These are phyloP conservation scores for Chymomyza costata DNA, from an alignment of 1,140 invertebrate species.

Conservation along the genomic window DNA sequence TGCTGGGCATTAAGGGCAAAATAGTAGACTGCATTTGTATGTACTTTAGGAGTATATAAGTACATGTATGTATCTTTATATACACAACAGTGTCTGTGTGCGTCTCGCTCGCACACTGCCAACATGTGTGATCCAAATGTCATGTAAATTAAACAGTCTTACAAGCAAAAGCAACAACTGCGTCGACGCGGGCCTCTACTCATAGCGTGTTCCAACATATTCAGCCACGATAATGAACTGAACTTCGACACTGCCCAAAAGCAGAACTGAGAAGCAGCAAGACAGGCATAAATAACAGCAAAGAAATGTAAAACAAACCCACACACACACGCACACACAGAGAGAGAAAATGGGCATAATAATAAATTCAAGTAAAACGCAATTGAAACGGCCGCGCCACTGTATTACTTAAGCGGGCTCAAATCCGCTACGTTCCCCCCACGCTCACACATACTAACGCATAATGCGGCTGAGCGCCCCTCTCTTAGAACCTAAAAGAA, in stretches of 20 bases:
- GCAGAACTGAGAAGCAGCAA: neutral
- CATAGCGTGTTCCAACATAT: too few species aligned
- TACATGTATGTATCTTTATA: neutral
- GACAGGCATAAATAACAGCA: conserved; percentile 1
- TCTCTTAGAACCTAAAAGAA: conserved; percentile 20
- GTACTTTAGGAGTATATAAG: too few species aligned
- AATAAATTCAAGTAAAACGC: conserved; percentile 51
- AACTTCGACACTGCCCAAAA: conserved; percentile 42
- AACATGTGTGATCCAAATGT: conserved; percentile 72
- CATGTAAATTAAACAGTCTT: conserved; percentile 1
- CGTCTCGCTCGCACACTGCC: conserved; percentile 15
- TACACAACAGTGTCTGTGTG: neutral
- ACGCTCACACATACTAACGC: conserved; percentile 1
- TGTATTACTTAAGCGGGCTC: conserved; percentile 44
- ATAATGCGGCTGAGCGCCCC: conserved; percentile 11
- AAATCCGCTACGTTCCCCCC: conserved; percentile 33
- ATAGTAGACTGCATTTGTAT: conserved; percentile 8
- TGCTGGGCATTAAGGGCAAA: conserved; percentile 33
- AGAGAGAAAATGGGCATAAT: conserved; percentile 31
- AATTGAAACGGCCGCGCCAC: conserved; percentile 39
- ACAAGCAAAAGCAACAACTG: too few species aligned
- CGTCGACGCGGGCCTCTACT: too few species aligned
- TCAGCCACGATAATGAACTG: conserved; percentile 19
- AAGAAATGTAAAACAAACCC: too few species aligned
- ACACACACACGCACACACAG: conserved; percentile 18